A percentile compares a stretch with the other conserved stretches of the same genome.
Evolutionary conservation across 2,797 vertebrate species (phyloP).

Genomic region (Gallinago solitaria): DNA sequence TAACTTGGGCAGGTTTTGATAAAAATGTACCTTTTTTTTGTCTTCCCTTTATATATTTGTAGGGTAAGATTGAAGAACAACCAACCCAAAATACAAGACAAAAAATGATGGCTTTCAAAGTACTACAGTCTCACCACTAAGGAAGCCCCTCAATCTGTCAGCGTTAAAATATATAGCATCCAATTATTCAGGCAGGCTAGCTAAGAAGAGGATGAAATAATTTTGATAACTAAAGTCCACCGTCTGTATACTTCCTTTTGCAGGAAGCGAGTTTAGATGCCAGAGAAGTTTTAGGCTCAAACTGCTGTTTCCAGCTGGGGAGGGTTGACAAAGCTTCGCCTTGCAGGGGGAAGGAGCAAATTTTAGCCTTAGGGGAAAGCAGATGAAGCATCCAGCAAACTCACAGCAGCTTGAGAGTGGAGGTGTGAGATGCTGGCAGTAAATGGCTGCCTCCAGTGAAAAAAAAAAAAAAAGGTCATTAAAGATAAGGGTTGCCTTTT

Average conservation of each 20-base stretch:
- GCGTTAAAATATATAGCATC: not conserved
- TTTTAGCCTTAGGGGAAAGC: not conserved
- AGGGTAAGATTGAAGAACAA: not conserved
- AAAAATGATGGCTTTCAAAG: not conserved
- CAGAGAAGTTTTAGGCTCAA: not conserved
- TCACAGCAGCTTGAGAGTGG: not conserved
- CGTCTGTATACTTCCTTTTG: not conserved
- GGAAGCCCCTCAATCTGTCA: not conserved
- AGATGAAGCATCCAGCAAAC: not conserved
- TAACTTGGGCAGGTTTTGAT: not conserved
- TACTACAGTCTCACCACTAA: not conserved
- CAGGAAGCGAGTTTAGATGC: not conserved
- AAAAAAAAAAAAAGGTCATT: not conserved
- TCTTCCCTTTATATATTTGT: not conserved
- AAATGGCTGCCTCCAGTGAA: not conserved
- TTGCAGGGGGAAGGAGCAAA: not conserved
- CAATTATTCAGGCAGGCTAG: not conserved
- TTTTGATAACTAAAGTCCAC: not conserved
- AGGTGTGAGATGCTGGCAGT: not conserved
- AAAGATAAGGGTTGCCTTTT: not conserved
- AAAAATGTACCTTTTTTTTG: not conserved
- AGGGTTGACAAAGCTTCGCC: not conserved
- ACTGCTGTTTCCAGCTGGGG: not conserved
- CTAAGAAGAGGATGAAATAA: not conserved
- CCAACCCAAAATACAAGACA: not conserved